phyloP scores from a whole-genome alignment of 2,113 vertebrate genomes.

The Peromyscus leucopus region DNA sequence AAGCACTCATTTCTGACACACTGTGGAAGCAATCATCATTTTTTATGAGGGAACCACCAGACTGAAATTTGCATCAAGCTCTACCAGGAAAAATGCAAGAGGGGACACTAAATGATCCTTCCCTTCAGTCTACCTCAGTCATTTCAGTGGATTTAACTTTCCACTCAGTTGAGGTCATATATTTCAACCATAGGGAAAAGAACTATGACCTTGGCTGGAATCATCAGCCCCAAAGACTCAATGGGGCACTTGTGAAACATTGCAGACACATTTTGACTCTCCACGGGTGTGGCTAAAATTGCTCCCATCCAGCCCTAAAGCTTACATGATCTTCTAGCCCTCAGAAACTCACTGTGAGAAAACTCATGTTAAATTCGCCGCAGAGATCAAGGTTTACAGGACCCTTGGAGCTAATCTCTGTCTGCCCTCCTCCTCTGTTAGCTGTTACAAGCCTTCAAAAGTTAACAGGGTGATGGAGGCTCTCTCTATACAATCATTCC shows the following conservation, averaged over 20 bases:
- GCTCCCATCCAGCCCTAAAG: constrained; percentile 73
- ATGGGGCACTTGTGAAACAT: constrained; percentile 83
- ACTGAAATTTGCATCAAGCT: constrained; percentile 46
- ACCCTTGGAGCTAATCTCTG: constrained; percentile 79
- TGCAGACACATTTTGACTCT: constrained; percentile 78
- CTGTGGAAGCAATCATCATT: constrained; percentile 21
- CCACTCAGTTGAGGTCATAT: constrained; percentile 77
- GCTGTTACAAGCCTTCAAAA: constrained; percentile 82
- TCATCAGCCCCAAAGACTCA: constrained; percentile 78
- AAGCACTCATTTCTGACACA: constrained; percentile 64
- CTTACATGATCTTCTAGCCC: constrained; percentile 80
- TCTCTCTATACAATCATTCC: constrained; percentile 76
- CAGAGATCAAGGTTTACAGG: constrained; percentile 83
- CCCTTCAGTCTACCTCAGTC: constrained; percentile 57
- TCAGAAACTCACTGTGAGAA: constrained; percentile 84
- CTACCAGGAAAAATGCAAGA: constrained; percentile 32
- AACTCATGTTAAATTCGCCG: constrained; percentile 74
- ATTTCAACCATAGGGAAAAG: constrained; percentile 77
- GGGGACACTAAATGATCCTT: constrained; percentile 67
- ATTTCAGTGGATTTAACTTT: constrained; percentile 81
- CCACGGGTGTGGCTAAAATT: constrained; percentile 82
- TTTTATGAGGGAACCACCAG: constrained; percentile 40
- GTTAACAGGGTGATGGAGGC: constrained; percentile 85
- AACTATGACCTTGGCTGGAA: constrained; percentile 87
- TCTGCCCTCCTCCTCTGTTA: constrained; percentile 73